These are phyloP conservation scores for Aromia moschata DNA, from an alignment of 2,888 invertebrate species.

Conservation along the genomic window DNA sequence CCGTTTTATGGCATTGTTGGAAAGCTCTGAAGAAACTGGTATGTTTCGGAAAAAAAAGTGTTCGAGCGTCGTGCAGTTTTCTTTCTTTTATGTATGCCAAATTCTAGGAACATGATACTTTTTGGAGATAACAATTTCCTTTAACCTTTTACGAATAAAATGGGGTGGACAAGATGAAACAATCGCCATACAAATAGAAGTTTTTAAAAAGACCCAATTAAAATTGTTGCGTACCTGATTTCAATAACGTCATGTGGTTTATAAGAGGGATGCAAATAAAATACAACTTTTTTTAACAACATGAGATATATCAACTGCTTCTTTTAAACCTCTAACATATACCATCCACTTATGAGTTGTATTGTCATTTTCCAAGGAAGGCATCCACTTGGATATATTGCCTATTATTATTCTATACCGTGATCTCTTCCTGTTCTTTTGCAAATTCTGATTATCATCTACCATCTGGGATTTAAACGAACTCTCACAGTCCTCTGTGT, in stretches of 20 bases:
- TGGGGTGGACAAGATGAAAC: no score
- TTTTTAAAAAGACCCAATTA: no score
- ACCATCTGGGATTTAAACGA: slow-evolving; percentile 11
- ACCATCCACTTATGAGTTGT: slow-evolving; percentile 92
- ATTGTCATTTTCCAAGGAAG: slow-evolving; percentile 72
- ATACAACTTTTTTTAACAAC: slow-evolving; percentile 79
- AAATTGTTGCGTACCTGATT: slow-evolving; percentile 77
- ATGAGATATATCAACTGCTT: slow-evolving; percentile 68
- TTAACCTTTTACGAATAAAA: no score
- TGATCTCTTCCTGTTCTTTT: slow-evolving; percentile 51
- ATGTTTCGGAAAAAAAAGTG: no score
- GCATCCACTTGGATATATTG: slow-evolving; percentile 87
- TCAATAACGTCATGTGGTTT: slow-evolving; percentile 86
- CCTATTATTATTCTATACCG: slow-evolving; percentile 65
- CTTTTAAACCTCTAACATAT: slow-evolving; percentile 79
- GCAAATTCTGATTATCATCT: slow-evolving; percentile 27
- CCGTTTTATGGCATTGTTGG: no score
- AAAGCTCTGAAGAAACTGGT: no score
- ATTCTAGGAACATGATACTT: no score
- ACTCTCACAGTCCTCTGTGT: slow-evolving; percentile 4
- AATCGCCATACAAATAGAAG: no score
- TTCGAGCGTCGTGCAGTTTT: no score
- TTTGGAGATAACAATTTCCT: no score
- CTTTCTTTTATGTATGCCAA: no score
- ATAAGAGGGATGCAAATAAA: slow-evolving; percentile 86